These are phyloP conservation scores for Oikopleura albicans DNA, from an alignment of 23 tunicate genomes.

Conservation along the genomic window DNA sequence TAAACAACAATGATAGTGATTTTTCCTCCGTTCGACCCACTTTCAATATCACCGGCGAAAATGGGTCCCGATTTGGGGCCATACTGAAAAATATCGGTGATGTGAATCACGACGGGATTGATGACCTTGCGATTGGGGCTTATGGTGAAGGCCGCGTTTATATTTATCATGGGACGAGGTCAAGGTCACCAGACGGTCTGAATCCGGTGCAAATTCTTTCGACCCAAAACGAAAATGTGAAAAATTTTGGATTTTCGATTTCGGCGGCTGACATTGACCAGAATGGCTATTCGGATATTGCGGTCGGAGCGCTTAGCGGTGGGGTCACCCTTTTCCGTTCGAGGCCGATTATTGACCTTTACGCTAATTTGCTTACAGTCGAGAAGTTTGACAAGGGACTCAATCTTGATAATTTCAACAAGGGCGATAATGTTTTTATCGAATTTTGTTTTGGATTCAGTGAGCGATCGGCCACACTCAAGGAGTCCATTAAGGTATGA, in stretches of 20 bases:
- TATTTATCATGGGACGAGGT: not conserved
- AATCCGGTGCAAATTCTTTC: not conserved
- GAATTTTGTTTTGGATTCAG: not conserved
- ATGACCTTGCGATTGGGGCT: not conserved
- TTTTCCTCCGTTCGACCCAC: no score
- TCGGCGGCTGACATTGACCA: not conserved
- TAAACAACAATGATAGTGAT: not conserved
- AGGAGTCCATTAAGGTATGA: not conserved
- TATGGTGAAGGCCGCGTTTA: not conserved
- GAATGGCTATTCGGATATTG: not conserved
- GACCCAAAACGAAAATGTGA: not conserved
- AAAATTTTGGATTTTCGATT: not conserved
- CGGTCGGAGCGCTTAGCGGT: not conserved
- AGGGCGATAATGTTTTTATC: not conserved
- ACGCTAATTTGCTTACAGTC: not conserved
- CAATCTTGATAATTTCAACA: no score
- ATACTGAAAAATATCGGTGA: not conserved
- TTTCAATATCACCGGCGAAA: no score
- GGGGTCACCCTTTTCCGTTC: not conserved
- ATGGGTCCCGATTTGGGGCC: not conserved
- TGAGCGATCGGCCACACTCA: not conserved
- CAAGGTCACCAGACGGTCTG: not conserved
- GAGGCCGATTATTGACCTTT: not conserved
- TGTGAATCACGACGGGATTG: slow-evolving; percentile 5
- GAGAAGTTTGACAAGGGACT: not conserved